A percentile compares a stretch with the other conserved stretches of the same genome.
Evolutionary conservation across 2,888 invertebrate species (phyloP).

Genomic region (Gari tellinella): DNA sequence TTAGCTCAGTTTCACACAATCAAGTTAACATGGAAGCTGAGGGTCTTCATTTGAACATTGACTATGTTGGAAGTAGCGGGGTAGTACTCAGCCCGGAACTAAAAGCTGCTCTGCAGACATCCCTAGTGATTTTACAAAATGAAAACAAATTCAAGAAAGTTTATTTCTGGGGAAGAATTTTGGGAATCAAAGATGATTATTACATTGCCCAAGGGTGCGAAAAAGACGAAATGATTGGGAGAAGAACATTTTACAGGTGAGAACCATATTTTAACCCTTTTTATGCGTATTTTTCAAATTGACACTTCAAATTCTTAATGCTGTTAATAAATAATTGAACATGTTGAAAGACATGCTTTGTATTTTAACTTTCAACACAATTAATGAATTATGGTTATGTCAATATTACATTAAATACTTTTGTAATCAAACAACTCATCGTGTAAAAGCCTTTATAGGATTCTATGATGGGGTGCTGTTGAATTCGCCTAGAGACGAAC

Average conservation of each 20-base stretch:
- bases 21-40: slow-evolving; percentile 86
- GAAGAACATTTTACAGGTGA: slow-evolving; percentile 91
- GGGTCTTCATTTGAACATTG: slow-evolving; percentile 86
- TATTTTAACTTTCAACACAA: too few species aligned
- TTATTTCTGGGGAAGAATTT: slow-evolving; percentile 94
- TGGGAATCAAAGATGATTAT: slow-evolving; percentile 91
- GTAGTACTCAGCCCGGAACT: slow-evolving; percentile 90
- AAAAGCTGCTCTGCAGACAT: slow-evolving; percentile 89
- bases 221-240: slow-evolving; percentile 89
- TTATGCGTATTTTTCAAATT: too few species aligned
- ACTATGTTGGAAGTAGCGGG: slow-evolving; percentile 88
- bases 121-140: slow-evolving; percentile 91
- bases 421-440: too few species aligned
- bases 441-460: too few species aligned
- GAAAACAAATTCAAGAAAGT: slow-evolving; percentile 93
- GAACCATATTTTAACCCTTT: too few species aligned
- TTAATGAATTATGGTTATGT: too few species aligned
- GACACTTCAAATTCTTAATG: too few species aligned
- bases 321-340: too few species aligned
- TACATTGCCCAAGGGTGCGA: slow-evolving; percentile 92
- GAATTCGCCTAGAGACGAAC: too few species aligned
- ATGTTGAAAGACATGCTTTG: too few species aligned
- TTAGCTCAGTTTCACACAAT: neutral
- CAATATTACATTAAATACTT: too few species aligned
- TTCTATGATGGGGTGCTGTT: too few species aligned